Evolutionary conservation across 2,888 invertebrate genomes (phyloP).

Genomic region (Empis livida): DNA sequence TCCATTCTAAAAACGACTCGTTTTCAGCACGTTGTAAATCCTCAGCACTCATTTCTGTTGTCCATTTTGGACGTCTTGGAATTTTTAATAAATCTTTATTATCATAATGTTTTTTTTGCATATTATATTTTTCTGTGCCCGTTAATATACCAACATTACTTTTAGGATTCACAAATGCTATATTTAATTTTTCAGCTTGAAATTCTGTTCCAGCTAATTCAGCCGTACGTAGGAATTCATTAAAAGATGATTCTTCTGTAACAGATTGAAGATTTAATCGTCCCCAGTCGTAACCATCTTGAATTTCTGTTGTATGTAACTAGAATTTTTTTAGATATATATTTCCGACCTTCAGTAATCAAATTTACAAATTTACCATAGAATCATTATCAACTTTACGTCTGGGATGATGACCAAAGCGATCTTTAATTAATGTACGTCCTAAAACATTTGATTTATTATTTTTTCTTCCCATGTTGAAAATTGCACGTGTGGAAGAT

Average conservation of each 20-base stretch:
- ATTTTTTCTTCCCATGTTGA: slow-evolving; percentile 59
- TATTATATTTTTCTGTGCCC: slow-evolving; percentile 41
- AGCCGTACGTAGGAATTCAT: slow-evolving; percentile 92
- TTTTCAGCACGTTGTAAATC: slow-evolving; percentile 70
- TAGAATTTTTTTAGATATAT: slow-evolving; percentile 8
- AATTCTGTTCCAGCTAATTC: slow-evolving; percentile 91
- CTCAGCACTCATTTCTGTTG: slow-evolving; percentile 56
- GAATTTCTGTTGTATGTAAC: slow-evolving; percentile 74
- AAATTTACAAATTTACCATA: slow-evolving; percentile 45
- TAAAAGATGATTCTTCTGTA: slow-evolving; percentile 90
- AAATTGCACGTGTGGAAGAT: too few relatives aligned
- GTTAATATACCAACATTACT: slow-evolving; percentile 47
- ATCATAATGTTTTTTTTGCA: slow-evolving; percentile 42
- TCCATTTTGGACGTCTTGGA: slow-evolving; percentile 81
- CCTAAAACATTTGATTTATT: slow-evolving; percentile 45
- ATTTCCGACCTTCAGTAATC: background rate
- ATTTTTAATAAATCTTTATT: slow-evolving; percentile 56
- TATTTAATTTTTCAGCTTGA: slow-evolving; percentile 77
- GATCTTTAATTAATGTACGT: slow-evolving; percentile 59
- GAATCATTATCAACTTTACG: slow-evolving; percentile 58
- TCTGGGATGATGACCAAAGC: slow-evolving; percentile 51
- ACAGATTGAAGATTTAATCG: slow-evolving; percentile 81
- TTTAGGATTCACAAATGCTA: slow-evolving; percentile 56
- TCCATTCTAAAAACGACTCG: slow-evolving; percentile 81
- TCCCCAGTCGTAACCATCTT: slow-evolving; percentile 87